Evolutionary conservation across 2,797 vertebrate genomes (phyloP).

Genomic region (Trematomus bernacchii): DNA sequence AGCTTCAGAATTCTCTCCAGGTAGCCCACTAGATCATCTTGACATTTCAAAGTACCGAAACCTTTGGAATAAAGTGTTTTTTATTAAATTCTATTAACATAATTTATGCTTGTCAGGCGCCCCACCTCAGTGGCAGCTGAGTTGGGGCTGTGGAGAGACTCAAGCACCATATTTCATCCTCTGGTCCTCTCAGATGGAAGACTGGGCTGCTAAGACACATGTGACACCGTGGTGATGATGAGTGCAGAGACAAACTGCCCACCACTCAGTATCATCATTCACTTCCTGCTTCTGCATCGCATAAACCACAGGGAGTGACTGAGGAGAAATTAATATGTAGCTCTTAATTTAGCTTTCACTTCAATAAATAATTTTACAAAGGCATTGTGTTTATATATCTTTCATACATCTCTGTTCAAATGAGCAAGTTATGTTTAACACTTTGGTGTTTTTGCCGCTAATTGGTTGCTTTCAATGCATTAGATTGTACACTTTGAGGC

Average conservation of each 20-base stretch:
- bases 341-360: conserved; percentile 29
- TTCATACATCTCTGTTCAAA: conserved; percentile 1
- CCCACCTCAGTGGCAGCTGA: conserved; percentile 67
- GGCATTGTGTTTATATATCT: conserved; percentile 18
- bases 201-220: conserved; percentile 40
- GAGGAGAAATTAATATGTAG: conserved; percentile 30
- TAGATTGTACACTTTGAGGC: no score
- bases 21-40: conserved; percentile 85
- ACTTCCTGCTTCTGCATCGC: conserved; percentile 33
- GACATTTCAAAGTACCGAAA: conserved; percentile 87
- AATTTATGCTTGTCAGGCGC: conserved; percentile 86
- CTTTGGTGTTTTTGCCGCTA: no score
- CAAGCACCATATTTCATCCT: conserved; percentile 73
- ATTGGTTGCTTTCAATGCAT: no score
- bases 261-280: conserved; percentile 51
- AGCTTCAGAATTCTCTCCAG: conserved; percentile 83
- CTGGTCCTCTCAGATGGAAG: conserved; percentile 48
- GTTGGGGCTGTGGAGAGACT: conserved; percentile 46
- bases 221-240: conserved; percentile 54
- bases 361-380: conserved; percentile 26
- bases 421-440: background rate
- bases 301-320: conserved; percentile 29
- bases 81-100: conserved; percentile 87
- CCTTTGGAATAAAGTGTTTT: conserved; percentile 88
- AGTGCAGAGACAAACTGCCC: conserved; percentile 51